Base-by-base conservation (phyloP, 2,797 vertebrate genomes). In the Neosalanx taihuensis region DNA sequence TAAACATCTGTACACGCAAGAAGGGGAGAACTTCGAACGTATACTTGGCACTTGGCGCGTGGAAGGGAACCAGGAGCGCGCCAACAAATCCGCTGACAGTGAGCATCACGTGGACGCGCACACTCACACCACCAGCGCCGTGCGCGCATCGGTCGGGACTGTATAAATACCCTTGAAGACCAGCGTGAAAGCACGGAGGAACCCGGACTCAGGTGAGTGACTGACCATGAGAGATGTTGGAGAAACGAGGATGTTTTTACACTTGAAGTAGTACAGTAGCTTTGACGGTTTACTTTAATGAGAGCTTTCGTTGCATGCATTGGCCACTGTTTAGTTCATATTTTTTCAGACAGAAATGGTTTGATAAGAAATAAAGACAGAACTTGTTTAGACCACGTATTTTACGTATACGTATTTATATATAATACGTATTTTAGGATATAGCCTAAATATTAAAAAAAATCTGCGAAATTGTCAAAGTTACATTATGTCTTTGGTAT, bases 121-220 rank as follows among this genome's bases (percentile, higher is more conserved):
- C 49, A 67, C 56, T 72, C 77, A 33, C 76, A 59, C 67, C 69
- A 59, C 59, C 41, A 26, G 67, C 7, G 51, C 73, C 72, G 66
- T 37, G 49, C 67, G 61, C 74, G 60, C 74, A 71, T 35, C 67
- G 60, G 71, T 76, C 2, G 69, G 77, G 74, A 79, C 75, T 5
- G 68, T 90, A 92, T 93, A 93, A 89, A 93, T 89, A 30, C 72
- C 70, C 37, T 3, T 63, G 64, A 76, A 67, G 60, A 49, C 35
- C 18, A 62, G 5, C 3, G 29, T 7, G 53, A 56, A 31, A 74
- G 71, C 83, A 87, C 87, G 62, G 78, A 88, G 77, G 71, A 89
- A 84, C 49, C 82, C 76, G 74, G 67, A 84, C 77, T 83, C 86
- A 92, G 92, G 92, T 93, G 83, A 89, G 92, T 81, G 72, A 2